Evolutionary conservation across 1,140 invertebrate species (phyloP), one percentile per base, ranked within the genome.

Genomic region (Phocides pigmalion): DNA sequence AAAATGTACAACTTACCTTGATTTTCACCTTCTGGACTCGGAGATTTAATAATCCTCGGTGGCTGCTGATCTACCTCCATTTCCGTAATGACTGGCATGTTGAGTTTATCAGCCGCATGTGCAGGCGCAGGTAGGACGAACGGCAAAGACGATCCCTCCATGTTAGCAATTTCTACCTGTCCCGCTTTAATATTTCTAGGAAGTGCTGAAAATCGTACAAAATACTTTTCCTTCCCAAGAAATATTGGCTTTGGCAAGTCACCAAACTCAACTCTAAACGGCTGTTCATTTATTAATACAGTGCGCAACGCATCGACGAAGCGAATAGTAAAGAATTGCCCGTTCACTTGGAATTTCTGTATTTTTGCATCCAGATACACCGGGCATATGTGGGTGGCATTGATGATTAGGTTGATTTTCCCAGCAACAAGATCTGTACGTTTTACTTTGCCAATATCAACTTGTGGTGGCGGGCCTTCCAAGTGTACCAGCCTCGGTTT

Each of bases 171-270:
- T 64, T 92, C 92, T 0, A 96, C 92, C 58, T 93, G 92, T 0
- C 96, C 96, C 0, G 95, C 94, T 42, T 92, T 93, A 1, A 96
- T 92, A 17, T 95, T 95, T 50, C 95, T 94, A 0, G 98, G 96
- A 50, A 98, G 89, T 0, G 96, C 95, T 0, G 96, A 92, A 49
- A 93, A 90, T 25, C 97, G 92, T 15, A 99, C 94, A 72, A 96
- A 98, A 86, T 98, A 96, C 68, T 96, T 96, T 64, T 95, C 94
- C 14, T 95, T 95, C 16, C 95, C 94, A 19, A 98, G 93, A 50
- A 95, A 93, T 53, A 98, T 95, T 0, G 97, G 95, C 77, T 98
- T 97, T 0, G 98, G 98, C 37, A 98, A 92, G 6, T 98, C 98
- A 46, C 98, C 98, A 92, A 98, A 99, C 66, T 97, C 95, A 1